Evolutionary conservation across 2,888 invertebrate species (phyloP).

Genomic region (Anodontia alba): DNA sequence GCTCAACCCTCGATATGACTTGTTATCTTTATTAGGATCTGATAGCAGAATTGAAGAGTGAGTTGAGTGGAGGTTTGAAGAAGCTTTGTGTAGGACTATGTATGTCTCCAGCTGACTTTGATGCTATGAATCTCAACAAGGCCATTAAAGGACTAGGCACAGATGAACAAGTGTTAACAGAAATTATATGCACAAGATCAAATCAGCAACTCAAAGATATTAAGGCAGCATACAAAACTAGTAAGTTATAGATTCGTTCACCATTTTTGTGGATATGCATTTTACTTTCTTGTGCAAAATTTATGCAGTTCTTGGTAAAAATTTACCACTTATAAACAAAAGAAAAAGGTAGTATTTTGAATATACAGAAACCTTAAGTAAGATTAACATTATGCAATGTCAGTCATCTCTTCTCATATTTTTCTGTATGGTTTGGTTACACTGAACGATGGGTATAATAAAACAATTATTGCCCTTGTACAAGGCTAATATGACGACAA

Average conservation of each 20-base stretch:
- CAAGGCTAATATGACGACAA: too few relatives aligned
- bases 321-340: too few relatives aligned
- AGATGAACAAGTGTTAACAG: constrained; percentile 84
- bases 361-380: not conserved
- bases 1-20: too few relatives aligned
- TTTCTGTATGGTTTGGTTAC: too few relatives aligned
- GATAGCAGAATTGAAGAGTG: constrained; percentile 81
- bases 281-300: too few relatives aligned
- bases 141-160: constrained; percentile 85
- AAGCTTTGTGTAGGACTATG: constrained; percentile 80
- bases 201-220: constrained; percentile 83
- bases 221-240: constrained; percentile 81
- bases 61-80: constrained; percentile 83
- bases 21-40: constrained; percentile 74
- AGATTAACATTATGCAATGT: too few relatives aligned
- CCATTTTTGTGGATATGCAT: not conserved
- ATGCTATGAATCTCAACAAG: constrained; percentile 83
- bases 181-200: constrained; percentile 84
- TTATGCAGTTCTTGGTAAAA: too few relatives aligned
- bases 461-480: too few relatives aligned
- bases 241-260: constrained; percentile 78
- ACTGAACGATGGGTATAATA: too few relatives aligned
- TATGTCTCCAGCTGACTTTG: constrained; percentile 82
- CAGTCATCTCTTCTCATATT: too few relatives aligned
- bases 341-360: too few relatives aligned